Conservation (phyloP, 2,797 vertebrate genomes). For the Hirundo rustica region DNA sequence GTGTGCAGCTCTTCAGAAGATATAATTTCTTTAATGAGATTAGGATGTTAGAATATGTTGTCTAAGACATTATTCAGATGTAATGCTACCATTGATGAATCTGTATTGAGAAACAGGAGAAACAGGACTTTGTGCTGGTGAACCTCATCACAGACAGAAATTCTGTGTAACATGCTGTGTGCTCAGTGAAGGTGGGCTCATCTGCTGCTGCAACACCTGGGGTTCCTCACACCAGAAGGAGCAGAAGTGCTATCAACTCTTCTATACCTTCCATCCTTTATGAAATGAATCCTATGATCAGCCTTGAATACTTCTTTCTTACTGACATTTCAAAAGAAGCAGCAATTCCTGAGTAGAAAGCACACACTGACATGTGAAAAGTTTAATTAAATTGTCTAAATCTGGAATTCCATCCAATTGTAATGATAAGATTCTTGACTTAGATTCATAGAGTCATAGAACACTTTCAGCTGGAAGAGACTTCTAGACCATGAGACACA, state of each 20-base stretch:
- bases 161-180: rapidly evolving
- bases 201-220: rapidly evolving
- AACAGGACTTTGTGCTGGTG: neutral
- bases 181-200: rapidly evolving
- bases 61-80: neutral
- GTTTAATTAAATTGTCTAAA: neutral
- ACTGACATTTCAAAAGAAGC: neutral
- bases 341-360: neutral
- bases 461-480: neutral
- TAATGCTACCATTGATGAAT: neutral
- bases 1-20: neutral
- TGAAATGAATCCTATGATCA: neutral
- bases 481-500: neutral
- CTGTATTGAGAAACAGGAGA: neutral
- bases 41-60: neutral
- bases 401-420: neutral
- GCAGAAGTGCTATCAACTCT: neutral
- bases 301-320: neutral
- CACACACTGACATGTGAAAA: neutral
- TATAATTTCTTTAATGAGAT: neutral
- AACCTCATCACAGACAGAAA: neutral
- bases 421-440: neutral
- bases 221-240: neutral
- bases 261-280: neutral
- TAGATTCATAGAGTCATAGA: neutral